Conservation (phyloP, 2,113 vertebrate species). For the Oriolus oriolus region DNA sequence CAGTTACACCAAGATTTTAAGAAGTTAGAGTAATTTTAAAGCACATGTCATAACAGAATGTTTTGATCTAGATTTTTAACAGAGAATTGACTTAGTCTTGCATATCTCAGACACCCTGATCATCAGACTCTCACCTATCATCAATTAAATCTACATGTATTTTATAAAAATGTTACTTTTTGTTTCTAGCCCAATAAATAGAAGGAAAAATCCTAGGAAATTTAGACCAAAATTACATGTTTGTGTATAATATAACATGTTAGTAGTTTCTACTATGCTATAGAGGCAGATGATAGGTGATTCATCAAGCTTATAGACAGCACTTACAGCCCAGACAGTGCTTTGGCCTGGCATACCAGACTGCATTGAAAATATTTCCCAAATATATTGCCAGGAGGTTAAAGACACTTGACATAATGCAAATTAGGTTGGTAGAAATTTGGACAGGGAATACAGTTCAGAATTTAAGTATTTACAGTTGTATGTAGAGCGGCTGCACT, state of each 20-base stretch:
- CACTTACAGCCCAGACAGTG: not conserved
- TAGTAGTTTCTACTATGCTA: not conserved
- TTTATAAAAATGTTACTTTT: not conserved
- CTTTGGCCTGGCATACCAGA: not conserved
- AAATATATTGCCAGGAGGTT: not conserved
- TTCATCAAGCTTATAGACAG: not conserved
- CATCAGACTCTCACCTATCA: not conserved
- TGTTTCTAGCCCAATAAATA: not conserved
- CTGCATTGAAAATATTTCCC: not conserved
- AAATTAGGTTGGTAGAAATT: not conserved
- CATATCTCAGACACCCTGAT: not conserved
- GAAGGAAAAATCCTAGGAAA: not conserved
- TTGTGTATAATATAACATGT: not conserved
- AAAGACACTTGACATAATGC: not conserved
- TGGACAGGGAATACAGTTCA: not conserved
- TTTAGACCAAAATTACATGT: not conserved
- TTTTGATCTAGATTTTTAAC: not conserved
- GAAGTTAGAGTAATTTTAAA: not conserved
- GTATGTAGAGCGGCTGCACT: not conserved
- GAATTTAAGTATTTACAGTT: not conserved
- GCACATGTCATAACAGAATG: accelerated
- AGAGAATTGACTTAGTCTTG: not conserved
- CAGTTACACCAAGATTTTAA: not conserved
- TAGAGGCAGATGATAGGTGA: not conserved
- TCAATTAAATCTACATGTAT: not conserved